phyloP scores from a whole-genome alignment of 2,888 invertebrate genomes.

The Cheilosia vulpina region DNA sequence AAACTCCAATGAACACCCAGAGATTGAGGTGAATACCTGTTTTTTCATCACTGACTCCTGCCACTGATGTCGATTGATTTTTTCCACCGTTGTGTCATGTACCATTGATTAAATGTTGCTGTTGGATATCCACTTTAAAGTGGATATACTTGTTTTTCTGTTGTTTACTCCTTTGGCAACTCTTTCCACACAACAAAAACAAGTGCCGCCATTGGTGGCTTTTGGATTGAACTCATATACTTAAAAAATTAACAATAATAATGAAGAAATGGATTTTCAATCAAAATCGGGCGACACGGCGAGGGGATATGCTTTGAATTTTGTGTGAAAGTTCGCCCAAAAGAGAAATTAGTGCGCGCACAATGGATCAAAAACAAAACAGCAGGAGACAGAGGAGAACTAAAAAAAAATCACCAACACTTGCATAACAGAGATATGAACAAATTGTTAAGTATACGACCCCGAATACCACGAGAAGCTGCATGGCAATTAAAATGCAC shows the following conservation, averaged over 20 bases:
- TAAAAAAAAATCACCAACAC: constrained; percentile 8
- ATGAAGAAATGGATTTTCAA: constrained; percentile 36
- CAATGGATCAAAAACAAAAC: constrained; percentile 3
- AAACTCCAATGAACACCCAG: constrained; percentile 31
- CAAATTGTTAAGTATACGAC: constrained; percentile 27
- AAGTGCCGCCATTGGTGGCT: constrained; percentile 12
- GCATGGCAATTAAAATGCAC: constrained; percentile 28
- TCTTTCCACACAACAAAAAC: constrained; percentile 8
- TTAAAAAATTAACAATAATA: not conserved
- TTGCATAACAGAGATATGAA: constrained; percentile 41
- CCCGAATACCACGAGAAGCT: not conserved
- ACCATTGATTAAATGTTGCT: constrained; percentile 27
- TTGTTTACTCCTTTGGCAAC: constrained; percentile 3
- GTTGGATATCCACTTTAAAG: constrained; percentile 26
- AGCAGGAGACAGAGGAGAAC: not conserved
- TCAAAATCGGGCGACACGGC: constrained; percentile 10
- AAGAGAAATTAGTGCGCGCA: constrained; percentile 52
- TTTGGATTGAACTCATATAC: constrained; percentile 21
- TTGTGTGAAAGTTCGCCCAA: constrained; percentile 50
- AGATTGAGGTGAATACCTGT: constrained; percentile 42
- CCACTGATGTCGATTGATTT: constrained; percentile 21
- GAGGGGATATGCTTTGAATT: constrained; percentile 32
- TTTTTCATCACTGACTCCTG: constrained; percentile 18
- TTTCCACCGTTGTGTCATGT: constrained; percentile 49
- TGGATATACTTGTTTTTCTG: constrained; percentile 37